These are phyloP conservation scores for Congeria kusceri DNA, from an alignment of 2,888 invertebrate genomes.

Conservation along the genomic window DNA sequence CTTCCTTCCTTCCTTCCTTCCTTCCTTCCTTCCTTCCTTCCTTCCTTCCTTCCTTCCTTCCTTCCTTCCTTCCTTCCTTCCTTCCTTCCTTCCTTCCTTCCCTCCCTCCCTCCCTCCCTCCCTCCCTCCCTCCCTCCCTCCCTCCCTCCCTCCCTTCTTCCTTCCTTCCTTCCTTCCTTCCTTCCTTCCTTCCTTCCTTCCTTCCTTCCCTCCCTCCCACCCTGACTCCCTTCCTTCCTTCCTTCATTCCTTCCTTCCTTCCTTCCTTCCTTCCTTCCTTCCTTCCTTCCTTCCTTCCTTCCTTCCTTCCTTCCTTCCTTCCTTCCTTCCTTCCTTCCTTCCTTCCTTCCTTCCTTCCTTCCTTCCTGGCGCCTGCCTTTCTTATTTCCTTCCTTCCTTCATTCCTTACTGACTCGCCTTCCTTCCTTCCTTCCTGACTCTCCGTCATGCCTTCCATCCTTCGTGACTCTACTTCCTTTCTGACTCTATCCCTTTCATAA, in stretches of 20 bases:
- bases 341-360: conserved; percentile 3
- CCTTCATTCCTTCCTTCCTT: conserved; percentile 5
- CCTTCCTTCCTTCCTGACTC: not conserved
- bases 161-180: no score
- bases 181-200: no score
- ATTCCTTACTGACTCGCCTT: not conserved
- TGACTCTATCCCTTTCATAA: not conserved
- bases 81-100: no score
- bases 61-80: no score
- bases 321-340: conserved; percentile 1
- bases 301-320: not conserved
- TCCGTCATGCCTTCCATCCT: not conserved
- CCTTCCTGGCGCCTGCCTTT: not conserved
- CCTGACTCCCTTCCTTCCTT: not conserved
- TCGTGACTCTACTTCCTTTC: not conserved
- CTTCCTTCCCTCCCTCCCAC: not conserved
- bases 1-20: no score
- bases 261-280: conserved; percentile 13
- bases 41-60: no score
- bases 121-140: no score
- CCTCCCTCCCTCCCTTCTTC: no score
- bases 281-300: conserved; percentile 4
- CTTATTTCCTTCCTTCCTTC: conserved; percentile 4
- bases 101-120: no score
- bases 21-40: no score